Evolutionary conservation across 2,888 invertebrate genomes (phyloP).

Genomic region (Apodemia zela): DNA sequence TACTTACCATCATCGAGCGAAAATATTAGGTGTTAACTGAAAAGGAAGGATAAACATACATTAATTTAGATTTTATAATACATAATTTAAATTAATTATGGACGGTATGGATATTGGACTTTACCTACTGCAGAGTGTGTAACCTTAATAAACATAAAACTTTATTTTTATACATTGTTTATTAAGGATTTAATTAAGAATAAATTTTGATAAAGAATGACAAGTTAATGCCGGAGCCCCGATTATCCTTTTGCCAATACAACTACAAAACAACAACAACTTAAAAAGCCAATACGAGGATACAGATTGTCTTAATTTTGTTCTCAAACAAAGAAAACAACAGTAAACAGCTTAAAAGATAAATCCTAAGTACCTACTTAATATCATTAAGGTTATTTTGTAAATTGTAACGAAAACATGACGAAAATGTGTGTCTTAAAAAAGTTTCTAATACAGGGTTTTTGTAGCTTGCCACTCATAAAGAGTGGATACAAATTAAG

Average conservation of each 20-base stretch:
- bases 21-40: background rate
- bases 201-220: constrained; percentile 55
- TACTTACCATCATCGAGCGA: too few relatives aligned
- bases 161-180: constrained; percentile 39
- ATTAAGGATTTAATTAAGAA: constrained; percentile 47
- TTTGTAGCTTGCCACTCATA: constrained; percentile 43
- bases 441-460: background rate
- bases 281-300: constrained; percentile 53
- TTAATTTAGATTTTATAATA: background rate
- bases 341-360: constrained; percentile 57
- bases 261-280: constrained; percentile 40
- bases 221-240: constrained; percentile 56
- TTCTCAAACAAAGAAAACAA: constrained; percentile 57
- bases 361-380: constrained; percentile 44
- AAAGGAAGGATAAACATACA: background rate
- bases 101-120: constrained; percentile 14
- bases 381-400: background rate
- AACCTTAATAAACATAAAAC: constrained; percentile 35
- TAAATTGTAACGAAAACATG: constrained; percentile 27
- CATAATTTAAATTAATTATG: background rate
- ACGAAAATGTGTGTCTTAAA: constrained; percentile 46
- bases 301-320: constrained; percentile 63
- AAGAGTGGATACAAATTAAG: constrained; percentile 78
- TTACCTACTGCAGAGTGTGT: constrained; percentile 33
- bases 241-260: constrained; percentile 47